Conservation (phyloP, 2,113 vertebrate genomes). For the Aspidoscelis tigris region DNA sequence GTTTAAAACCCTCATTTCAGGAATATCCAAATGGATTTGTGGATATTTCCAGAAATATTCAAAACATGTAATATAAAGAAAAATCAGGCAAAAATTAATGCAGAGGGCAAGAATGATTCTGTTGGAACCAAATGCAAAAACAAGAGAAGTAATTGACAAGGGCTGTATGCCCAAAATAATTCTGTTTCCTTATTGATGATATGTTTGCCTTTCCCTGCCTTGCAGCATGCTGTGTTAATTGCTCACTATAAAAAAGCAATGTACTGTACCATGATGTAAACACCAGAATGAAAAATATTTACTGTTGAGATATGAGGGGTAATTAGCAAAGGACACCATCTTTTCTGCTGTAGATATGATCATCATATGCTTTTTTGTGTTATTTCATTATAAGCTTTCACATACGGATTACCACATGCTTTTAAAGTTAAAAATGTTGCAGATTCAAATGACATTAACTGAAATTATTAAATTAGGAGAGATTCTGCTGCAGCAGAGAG, state of each 20-base stretch:
- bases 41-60: no score
- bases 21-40: no score
- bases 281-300: slow-evolving; percentile 13
- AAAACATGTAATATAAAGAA: not conserved
- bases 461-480: no score
- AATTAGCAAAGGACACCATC: not conserved
- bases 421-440: no score
- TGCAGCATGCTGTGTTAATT: not conserved
- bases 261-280: not conserved
- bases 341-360: not conserved
- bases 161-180: not conserved
- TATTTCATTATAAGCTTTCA: not conserved
- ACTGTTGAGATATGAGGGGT: not conserved
- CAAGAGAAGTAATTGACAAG: not conserved
- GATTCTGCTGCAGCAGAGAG: no score
- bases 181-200: not conserved
- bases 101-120: not conserved
- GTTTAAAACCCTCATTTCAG: no score
- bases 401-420: no score
- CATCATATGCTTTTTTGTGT: not conserved
- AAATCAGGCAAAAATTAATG: not conserved
- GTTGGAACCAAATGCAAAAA: not conserved
- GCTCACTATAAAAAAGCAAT: not conserved
- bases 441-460: no score
- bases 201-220: not conserved